These are phyloP conservation scores for Noctua janthina DNA, from an alignment of 2,888 invertebrate genomes.

Conservation along the genomic window DNA sequence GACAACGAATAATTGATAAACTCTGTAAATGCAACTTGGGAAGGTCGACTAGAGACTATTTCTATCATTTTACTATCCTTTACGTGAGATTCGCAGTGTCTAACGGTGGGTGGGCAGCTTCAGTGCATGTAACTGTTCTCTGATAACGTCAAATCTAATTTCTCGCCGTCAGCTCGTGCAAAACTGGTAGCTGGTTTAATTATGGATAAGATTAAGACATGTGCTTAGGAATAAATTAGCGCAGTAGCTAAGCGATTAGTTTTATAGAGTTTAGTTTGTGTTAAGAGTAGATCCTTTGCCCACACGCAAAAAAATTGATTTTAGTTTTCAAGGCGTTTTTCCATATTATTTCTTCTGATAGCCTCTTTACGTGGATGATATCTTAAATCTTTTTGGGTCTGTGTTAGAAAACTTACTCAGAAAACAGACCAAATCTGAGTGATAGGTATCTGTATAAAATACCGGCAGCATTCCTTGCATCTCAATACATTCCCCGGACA, in stretches of 20 bases:
- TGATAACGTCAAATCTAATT: slow-evolving; percentile 32
- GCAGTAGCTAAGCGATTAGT: background rate
- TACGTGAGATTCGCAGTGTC: slow-evolving; percentile 2
- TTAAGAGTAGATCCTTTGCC: background rate
- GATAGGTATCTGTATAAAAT: background rate
- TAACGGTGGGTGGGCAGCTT: slow-evolving; percentile 14
- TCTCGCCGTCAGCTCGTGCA: slow-evolving; percentile 2
- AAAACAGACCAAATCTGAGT: background rate
- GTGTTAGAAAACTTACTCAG: background rate
- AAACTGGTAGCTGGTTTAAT: slow-evolving; percentile 7
- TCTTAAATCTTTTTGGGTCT: background rate
- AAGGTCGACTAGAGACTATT: background rate
- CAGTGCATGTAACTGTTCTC: slow-evolving; percentile 19
- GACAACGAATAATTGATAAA: slow-evolving; percentile 27
- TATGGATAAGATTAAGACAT: slow-evolving; percentile 27
- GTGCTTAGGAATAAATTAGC: slow-evolving; percentile 21
- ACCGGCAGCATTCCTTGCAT: background rate
- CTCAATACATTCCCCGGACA: too few species aligned
- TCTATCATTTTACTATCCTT: background rate
- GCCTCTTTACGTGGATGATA: background rate
- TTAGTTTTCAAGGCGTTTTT: background rate
- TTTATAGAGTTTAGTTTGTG: background rate
- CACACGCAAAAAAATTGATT: background rate
- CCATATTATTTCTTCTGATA: background rate
- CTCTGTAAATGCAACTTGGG: background rate